Conservation (phyloP, 2,797 vertebrate species). For the Lophotriccus pileatus region DNA sequence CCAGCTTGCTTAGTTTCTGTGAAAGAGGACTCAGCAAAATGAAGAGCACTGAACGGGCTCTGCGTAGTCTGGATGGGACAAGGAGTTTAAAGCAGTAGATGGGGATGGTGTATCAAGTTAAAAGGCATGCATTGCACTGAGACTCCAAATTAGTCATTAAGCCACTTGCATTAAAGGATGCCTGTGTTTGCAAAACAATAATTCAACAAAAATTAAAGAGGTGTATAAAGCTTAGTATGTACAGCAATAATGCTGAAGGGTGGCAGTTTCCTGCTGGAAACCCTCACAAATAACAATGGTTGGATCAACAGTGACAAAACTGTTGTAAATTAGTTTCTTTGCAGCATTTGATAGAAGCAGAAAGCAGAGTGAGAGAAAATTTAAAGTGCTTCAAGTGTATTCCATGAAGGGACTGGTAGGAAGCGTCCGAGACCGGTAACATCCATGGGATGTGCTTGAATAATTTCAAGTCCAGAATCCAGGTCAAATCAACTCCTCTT, state of each 20-base stretch:
- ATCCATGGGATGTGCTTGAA: conserved; percentile 32
- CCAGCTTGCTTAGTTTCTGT: not conserved
- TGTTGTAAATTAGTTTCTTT: not conserved
- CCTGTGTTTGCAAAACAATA: not conserved
- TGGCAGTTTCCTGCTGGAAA: not conserved
- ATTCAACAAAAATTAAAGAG: not conserved
- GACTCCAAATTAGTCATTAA: not conserved
- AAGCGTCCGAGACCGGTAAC: not conserved
- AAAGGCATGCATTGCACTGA: not conserved
- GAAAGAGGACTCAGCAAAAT: not conserved
- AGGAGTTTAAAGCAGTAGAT: not conserved
- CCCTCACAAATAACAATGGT: not conserved
- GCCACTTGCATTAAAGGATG: not conserved
- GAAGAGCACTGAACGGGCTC: not conserved
- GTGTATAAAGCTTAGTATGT: rapidly evolving
- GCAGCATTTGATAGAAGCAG: not conserved
- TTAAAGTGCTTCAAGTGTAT: not conserved
- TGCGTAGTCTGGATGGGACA: not conserved
- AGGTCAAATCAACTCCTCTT: conserved; percentile 9
- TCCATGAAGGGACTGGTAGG: not conserved
- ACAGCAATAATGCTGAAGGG: not conserved
- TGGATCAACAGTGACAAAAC: not conserved
- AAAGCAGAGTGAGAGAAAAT: conserved; percentile 8
- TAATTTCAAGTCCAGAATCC: conserved; percentile 18
- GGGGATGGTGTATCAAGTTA: not conserved